Evolutionary conservation across 2,113 vertebrate species (phyloP), one percentile per base, ranked within the genome.

Genomic region (Myanophis thanlyinensis): DNA sequence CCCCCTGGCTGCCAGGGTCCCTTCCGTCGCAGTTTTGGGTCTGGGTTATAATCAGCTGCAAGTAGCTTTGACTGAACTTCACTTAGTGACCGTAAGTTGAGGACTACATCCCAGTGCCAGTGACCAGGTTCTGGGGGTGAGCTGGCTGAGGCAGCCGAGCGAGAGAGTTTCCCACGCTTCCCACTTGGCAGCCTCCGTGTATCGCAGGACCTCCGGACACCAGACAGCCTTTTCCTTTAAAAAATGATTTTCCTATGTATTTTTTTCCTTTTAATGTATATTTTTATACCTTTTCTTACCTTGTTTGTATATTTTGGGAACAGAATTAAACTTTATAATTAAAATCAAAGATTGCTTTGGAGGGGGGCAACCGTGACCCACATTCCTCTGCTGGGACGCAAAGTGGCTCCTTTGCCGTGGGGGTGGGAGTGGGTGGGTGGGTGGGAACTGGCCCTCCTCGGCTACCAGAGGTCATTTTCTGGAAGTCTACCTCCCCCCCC

Each of bases 161-260:
- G 7, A 56, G 22, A 12, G 49, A 27, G 25, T 3, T 11, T 59
- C 25, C 1, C 56, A 59, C 3, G 27, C 54, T 23, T 22, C 8
- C 53, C 22, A 0, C 25, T 8, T 27, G 2, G 8, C 2, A 0
- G 25, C 9, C 25, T 5, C 1, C 0, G 3, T 1, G 3, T 7
- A 27, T 27, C 3, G 2, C 56, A n/a, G n/a, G n/a, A n/a, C n/a
- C n/a, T n/a, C n/a, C n/a, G n/a, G n/a, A 48, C 47, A 48, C 47
- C 3, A 48, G 0, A 48, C 47, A 5, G 4, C 30, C 11, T 67
- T 67, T 35, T n/a, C n/a, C 62, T 73, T 20, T 20, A 18, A 35
- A 35, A 73, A 73, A 18, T 2, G n/a, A 7, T 40, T 40, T 80
- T 18, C n/a, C 5, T 35, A 2, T 0, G 15, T 2, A 20, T 73